These are phyloP conservation scores for Pectinophora gossypiella DNA, from an alignment of 1,140 invertebrate species.

Conservation along the genomic window DNA sequence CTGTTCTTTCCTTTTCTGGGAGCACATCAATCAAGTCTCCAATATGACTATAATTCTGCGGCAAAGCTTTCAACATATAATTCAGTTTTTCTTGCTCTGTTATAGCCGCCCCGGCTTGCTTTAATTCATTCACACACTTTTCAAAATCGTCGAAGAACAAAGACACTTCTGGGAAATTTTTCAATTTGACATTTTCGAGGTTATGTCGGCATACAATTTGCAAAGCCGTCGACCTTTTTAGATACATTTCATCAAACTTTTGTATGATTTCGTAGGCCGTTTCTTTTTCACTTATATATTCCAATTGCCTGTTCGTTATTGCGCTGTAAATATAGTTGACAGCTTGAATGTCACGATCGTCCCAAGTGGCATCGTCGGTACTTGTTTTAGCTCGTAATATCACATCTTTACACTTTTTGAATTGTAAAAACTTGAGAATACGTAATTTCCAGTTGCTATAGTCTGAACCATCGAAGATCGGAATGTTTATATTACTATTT, in stretches of 20 bases:
- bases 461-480: slow-evolving; percentile 40
- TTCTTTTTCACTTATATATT: slow-evolving; percentile 28
- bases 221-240: slow-evolving; percentile 35
- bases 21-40: slow-evolving; percentile 41
- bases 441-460: slow-evolving; percentile 42
- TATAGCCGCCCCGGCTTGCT: slow-evolving; percentile 36
- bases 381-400: slow-evolving; percentile 9
- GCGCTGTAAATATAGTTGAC: slow-evolving; percentile 36
- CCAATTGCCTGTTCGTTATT: slow-evolving; percentile 36
- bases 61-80: slow-evolving; percentile 41
- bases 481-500: slow-evolving; percentile 29
- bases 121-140: slow-evolving; percentile 42
- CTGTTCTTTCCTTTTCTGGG: slow-evolving; percentile 49
- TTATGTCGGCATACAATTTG: slow-evolving; percentile 42
- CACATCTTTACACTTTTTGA: slow-evolving; percentile 32
- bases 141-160: slow-evolving; percentile 52
- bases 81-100: slow-evolving; percentile 46
- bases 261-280: slow-evolving; percentile 31
- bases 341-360: slow-evolving; percentile 31
- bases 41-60: slow-evolving; percentile 37
- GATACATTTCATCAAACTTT: slow-evolving; percentile 40
- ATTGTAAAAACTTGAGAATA: slow-evolving; percentile 30
- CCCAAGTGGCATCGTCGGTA: slow-evolving; percentile 13
- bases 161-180: slow-evolving; percentile 30
- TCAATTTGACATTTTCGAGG: slow-evolving; percentile 32